A percentile compares a stretch with the other conserved stretches of the same genome.
These are phyloP conservation scores for Melanotaenia duboulayi DNA, from an alignment of 2,113 vertebrate genomes.

Conservation along the genomic window DNA sequence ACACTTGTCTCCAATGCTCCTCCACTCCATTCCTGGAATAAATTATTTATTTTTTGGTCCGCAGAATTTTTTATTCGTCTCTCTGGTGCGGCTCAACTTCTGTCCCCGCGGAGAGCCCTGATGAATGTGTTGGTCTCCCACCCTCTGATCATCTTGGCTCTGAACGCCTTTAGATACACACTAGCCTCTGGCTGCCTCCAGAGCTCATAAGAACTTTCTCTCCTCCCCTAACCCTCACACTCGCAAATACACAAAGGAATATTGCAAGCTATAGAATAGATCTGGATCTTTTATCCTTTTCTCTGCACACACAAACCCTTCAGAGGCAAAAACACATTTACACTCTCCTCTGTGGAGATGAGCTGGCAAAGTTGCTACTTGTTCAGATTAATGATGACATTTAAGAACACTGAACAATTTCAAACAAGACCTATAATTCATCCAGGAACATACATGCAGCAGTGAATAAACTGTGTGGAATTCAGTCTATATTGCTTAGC, in stretches of 20 bases:
- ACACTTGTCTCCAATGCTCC: slow-evolving; percentile 65
- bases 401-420: slow-evolving; percentile 75
- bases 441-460: slow-evolving; percentile 47
- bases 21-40: slow-evolving; percentile 74
- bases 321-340: slow-evolving; percentile 56
- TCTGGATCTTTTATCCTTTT: slow-evolving; percentile 60
- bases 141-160: slow-evolving; percentile 73
- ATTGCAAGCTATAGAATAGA: slow-evolving; percentile 52
- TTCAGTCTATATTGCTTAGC: slow-evolving; percentile 44
- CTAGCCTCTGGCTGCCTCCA: slow-evolving; percentile 60
- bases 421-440: slow-evolving; percentile 74
- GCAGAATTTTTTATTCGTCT: slow-evolving; percentile 57
- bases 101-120: slow-evolving; percentile 66
- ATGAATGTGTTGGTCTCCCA: slow-evolving; percentile 68
- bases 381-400: slow-evolving; percentile 76
- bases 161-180: slow-evolving; percentile 67
- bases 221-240: slow-evolving; percentile 9
- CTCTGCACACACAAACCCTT: slow-evolving; percentile 47
- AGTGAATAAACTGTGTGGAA: slow-evolving; percentile 60
- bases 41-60: slow-evolving; percentile 70
- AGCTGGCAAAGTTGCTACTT: slow-evolving; percentile 46
- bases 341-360: slow-evolving; percentile 40
- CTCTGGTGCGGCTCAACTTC: slow-evolving; percentile 49
- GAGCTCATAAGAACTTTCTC: slow-evolving; percentile 50
- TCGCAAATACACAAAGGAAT: slow-evolving; percentile 61